Conservation (phyloP, 2,888 invertebrate species). For the Drosophila algonquin region DNA sequence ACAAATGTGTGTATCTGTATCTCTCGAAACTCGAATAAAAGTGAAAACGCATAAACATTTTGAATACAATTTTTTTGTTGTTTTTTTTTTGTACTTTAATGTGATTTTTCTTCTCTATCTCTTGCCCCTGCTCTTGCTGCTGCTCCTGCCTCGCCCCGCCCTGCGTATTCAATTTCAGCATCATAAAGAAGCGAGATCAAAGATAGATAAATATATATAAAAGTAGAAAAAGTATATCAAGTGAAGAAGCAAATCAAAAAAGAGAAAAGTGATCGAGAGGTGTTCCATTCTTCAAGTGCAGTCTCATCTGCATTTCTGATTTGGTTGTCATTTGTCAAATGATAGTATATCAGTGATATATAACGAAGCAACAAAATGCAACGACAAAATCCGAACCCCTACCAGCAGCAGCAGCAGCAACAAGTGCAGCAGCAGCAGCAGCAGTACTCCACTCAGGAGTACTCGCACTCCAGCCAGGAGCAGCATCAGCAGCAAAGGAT, state of each 20-base stretch:
- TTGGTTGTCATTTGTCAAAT: constrained; percentile 81
- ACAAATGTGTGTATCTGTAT: constrained; percentile 29
- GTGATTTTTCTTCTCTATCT: constrained; percentile 22
- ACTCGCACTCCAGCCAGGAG: constrained; percentile 85
- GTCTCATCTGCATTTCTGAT: constrained; percentile 70
- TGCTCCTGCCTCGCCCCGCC: background rate
- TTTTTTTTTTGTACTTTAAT: constrained; percentile 18
- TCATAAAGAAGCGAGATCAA: constrained; percentile 72
- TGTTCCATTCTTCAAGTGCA: constrained; percentile 70
- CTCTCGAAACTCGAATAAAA: background rate
- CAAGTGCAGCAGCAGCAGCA: constrained; percentile 86
- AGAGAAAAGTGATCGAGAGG: constrained; percentile 71
- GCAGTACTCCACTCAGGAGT: constrained; percentile 84
- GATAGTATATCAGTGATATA: constrained; percentile 83
- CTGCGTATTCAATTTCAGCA: constrained; percentile 73
- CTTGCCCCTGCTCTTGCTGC: constrained; percentile 28
- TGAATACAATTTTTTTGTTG: no score
- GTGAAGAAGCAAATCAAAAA: constrained; percentile 75
- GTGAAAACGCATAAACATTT: constrained; percentile 6
- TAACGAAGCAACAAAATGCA: constrained; percentile 87
- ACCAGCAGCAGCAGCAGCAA: constrained; percentile 84
- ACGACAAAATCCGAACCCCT: constrained; percentile 87
- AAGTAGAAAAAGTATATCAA: constrained; percentile 53
- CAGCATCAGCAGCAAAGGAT: constrained; percentile 86
- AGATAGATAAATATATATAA: constrained; percentile 53